Percentiles rank a stretch among this genome's conserved stretches.
Evolutionary conservation across 2,888 invertebrate species (phyloP).

Genomic region (Tachina lurida): DNA sequence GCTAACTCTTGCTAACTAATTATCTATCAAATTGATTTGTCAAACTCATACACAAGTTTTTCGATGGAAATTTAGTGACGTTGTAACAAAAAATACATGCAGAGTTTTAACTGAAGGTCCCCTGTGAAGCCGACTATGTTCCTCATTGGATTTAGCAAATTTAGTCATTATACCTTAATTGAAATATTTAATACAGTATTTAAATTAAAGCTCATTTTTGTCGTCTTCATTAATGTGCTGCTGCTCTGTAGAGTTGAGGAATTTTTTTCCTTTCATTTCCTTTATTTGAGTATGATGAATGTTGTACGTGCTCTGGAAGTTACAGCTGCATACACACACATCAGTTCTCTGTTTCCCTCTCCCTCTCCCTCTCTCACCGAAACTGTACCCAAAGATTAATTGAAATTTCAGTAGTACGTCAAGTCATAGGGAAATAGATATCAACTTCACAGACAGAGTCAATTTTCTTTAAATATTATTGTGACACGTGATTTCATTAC

Average conservation of each 20-base stretch:
- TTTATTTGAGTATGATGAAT: constrained; percentile 59
- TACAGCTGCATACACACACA: constrained; percentile 11
- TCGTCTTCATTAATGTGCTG: not conserved
- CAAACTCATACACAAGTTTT: constrained; percentile 67
- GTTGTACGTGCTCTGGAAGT: constrained; percentile 61
- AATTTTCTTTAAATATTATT: not conserved
- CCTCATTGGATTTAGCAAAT: not conserved
- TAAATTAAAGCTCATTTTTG: constrained; percentile 37
- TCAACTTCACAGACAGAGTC: not conserved
- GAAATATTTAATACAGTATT: constrained; percentile 40
- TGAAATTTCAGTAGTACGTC: constrained; percentile 11
- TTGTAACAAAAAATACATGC: not conserved
- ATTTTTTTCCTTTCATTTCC: not conserved
- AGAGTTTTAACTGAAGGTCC: not conserved
- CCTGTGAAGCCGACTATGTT: not conserved
- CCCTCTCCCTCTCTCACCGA: not conserved
- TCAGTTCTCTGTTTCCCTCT: not conserved
- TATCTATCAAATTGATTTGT: constrained; percentile 80
- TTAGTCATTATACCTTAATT: constrained; percentile 33
- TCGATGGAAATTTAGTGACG: not conserved
- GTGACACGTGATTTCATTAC: constrained; percentile 49
- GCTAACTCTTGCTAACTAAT: constrained; percentile 77
- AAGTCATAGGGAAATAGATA: not conserved
- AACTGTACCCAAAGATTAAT: constrained; percentile 20
- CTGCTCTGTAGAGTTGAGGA: constrained; percentile 18